These are phyloP conservation scores for Sebastes dallii DNA, from an alignment of 2,797 vertebrate genomes.

Conservation along the genomic window DNA sequence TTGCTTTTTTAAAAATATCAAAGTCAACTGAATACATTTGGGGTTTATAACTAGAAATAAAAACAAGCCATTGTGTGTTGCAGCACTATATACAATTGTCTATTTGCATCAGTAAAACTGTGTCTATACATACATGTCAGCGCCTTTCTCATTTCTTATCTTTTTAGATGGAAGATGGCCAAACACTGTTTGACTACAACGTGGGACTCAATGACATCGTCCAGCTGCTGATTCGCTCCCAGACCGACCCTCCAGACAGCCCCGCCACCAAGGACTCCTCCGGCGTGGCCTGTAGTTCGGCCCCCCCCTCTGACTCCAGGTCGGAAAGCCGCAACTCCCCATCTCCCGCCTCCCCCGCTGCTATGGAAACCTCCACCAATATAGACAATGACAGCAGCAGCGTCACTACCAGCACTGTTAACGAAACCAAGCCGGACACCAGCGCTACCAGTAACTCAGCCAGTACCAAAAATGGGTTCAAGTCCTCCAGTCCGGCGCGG, in stretches of 20 bases:
- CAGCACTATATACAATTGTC: not conserved
- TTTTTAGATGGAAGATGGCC: slow-evolving; percentile 96
- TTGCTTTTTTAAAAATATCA: not conserved
- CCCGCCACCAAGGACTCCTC: slow-evolving; percentile 84
- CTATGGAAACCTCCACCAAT: slow-evolving; percentile 56
- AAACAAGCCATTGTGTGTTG: not conserved
- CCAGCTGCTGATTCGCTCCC: slow-evolving; percentile 95
- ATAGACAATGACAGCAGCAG: slow-evolving; percentile 65
- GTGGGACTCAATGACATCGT: slow-evolving; percentile 99
- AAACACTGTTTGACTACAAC: slow-evolving; percentile 98
- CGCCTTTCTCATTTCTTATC: slow-evolving; percentile 16
- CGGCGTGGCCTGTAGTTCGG: slow-evolving; percentile 58
- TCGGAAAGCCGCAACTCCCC: slow-evolving; percentile 56
- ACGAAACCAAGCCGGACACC: slow-evolving; percentile 65
- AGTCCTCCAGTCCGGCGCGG: slow-evolving; percentile 72
- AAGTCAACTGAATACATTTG: not conserved
- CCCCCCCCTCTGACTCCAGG: slow-evolving; percentile 51
- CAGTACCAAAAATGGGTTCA: slow-evolving; percentile 87
- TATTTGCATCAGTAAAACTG: not conserved
- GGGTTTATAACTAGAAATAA: not conserved
- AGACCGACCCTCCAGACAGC: slow-evolving; percentile 86
- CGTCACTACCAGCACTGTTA: slow-evolving; percentile 55
- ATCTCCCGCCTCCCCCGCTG: slow-evolving; percentile 42
- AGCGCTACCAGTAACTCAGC: slow-evolving; percentile 77
- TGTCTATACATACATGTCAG: not conserved